Evolutionary conservation across 2,888 invertebrate species (phyloP), one percentile per base, ranked within the genome.

Genomic region (Callimorpha dominula): DNA sequence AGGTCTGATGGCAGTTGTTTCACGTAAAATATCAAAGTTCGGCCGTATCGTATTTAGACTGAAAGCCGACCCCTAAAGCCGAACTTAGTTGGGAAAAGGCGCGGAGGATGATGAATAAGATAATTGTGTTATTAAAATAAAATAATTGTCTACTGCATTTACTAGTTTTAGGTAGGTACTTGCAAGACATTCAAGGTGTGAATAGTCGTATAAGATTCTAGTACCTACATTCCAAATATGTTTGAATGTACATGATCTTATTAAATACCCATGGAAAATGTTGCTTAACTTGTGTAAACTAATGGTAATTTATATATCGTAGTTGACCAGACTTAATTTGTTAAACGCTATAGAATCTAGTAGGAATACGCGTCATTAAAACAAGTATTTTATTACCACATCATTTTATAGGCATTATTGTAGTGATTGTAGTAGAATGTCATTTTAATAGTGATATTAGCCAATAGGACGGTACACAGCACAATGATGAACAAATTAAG

Each of bases 391-490:
- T 72, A 31, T 73, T 60, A 70, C 43, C 20, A 75, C 67, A 71
- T 80, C 57, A 78, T 74, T 43, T 64, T 65, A 72, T 70, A 73
- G 57, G 73, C 66, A 76, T 68, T 73, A 71, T 74, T 67, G 68
- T 73, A 65, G 52, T 52, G 17, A 17, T 63, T 50, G 67, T 43
- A 63, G 64, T 68, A 79, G 82, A 88, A 83, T 86, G 82, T 80
- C 80, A 82, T 88, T 85, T 84, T 86, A 87, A 88, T 86, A 82
- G 85, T 82, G 68, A 80, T 78, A 84, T 81, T 81, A 81, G 70
- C 75, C n/a, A 46, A 75, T 76, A 60, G 54, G 72, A 74, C 70
- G 71, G 65, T 68, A 76, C 63, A 31, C 49, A 65, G 43, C 40
- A 65, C 49, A 73, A 69, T 78, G 76, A 81, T 79, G 79, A 81